Evolutionary conservation across 2,113 vertebrate species (phyloP).

Genomic region (Proteles cristata): DNA sequence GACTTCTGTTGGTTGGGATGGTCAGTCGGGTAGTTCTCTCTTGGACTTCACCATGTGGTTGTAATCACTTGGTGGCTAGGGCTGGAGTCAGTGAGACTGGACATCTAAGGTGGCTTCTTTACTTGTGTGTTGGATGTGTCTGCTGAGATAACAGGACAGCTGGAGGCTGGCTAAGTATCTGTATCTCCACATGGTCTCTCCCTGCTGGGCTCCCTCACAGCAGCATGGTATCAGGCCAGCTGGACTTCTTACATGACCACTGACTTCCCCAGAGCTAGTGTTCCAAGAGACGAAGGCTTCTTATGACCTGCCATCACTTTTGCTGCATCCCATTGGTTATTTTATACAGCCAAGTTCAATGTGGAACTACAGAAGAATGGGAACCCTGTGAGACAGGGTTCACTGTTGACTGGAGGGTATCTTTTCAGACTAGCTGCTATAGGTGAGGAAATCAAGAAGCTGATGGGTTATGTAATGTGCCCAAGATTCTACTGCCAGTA

Average conservation of each 20-base stretch:
- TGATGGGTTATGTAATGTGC: background rate
- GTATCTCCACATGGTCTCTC: background rate
- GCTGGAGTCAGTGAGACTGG: background rate
- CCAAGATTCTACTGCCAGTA: background rate
- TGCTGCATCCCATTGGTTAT: background rate
- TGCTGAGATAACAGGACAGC: background rate
- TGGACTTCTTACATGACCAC: background rate
- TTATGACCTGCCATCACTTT: background rate
- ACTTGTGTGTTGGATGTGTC: background rate
- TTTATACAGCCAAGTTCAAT: background rate
- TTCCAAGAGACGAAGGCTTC: background rate
- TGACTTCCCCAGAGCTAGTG: background rate
- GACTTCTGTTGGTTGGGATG: background rate
- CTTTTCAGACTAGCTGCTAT: background rate
- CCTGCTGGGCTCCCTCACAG: background rate
- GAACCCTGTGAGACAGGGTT: background rate
- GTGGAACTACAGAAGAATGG: background rate
- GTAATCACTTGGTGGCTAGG: background rate
- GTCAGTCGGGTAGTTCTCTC: background rate
- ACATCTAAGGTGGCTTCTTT: background rate
- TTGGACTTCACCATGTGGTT: background rate
- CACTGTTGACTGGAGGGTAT: too few relatives aligned
- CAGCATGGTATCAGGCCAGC: background rate
- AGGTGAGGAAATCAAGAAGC: background rate
- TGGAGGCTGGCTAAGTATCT: background rate